Conservation (phyloP, 2,113 vertebrate species). For the Poeciliopsis retropinna region DNA sequence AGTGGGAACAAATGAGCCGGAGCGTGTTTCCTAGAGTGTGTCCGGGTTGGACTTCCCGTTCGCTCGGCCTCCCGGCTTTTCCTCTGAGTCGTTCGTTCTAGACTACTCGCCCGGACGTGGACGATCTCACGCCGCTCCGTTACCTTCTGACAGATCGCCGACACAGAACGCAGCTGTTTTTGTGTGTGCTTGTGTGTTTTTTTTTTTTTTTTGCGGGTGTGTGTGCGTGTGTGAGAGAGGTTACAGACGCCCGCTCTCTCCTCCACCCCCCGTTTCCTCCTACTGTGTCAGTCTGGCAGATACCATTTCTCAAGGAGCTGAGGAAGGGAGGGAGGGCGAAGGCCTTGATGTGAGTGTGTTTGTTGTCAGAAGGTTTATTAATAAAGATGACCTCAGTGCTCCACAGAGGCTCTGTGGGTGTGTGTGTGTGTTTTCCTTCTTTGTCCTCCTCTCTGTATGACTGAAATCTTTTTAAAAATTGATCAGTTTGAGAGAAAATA, state of each 20-base stretch:
- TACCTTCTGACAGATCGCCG: conserved; percentile 74
- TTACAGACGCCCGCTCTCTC: conserved; percentile 33
- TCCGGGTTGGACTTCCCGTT: conserved; percentile 56
- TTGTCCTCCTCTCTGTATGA: neutral
- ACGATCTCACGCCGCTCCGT: conserved; percentile 45
- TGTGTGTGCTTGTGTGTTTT: conserved; percentile 14
- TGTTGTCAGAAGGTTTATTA: conserved; percentile 73
- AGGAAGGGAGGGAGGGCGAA: conserved; percentile 44
- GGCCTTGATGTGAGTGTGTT: conserved; percentile 65
- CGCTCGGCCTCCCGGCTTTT: conserved; percentile 35
- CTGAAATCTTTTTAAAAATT: conserved; percentile 27
- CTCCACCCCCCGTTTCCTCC: conserved; percentile 9
- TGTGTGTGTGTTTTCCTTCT: neutral
- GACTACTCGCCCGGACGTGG: conserved; percentile 20
- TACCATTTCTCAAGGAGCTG: conserved; percentile 67
- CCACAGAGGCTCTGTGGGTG: conserved; percentile 19
- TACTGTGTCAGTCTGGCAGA: conserved; percentile 64
- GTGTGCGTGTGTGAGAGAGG: conserved; percentile 4
- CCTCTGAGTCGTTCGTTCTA: neutral
- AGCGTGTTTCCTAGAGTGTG: conserved; percentile 60
- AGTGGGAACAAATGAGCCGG: conserved; percentile 73
- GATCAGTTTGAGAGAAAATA: conserved; percentile 22
- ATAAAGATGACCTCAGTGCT: conserved; percentile 76
- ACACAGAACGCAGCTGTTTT: conserved; percentile 38
- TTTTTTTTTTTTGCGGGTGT: neutral